Conservation (phyloP, 2,888 invertebrate species). For the Hololepta plana region DNA sequence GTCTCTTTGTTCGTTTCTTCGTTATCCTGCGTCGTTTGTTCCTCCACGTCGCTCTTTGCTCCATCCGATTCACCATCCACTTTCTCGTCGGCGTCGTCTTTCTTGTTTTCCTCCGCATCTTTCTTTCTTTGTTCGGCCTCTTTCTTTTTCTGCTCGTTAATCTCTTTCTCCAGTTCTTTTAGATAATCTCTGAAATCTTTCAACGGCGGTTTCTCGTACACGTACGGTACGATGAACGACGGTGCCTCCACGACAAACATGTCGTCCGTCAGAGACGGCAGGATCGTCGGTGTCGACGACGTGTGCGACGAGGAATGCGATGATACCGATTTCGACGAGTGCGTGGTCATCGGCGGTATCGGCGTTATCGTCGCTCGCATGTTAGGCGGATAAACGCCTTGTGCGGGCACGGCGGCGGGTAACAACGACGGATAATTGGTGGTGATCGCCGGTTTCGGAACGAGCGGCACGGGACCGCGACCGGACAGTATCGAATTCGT, state of each 20-base stretch:
- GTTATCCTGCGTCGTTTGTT: slow-evolving; percentile 39
- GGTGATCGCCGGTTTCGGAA: slow-evolving; percentile 16
- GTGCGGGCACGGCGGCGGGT: slow-evolving; percentile 35
- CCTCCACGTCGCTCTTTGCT: slow-evolving; percentile 33
- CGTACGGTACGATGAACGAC: slow-evolving; percentile 84
- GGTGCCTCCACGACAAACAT: slow-evolving; percentile 88
- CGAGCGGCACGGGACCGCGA: slow-evolving; percentile 36
- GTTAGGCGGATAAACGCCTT: slow-evolving; percentile 44
- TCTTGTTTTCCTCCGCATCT: slow-evolving; percentile 14
- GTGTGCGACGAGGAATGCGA: slow-evolving; percentile 10
- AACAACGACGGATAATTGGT: slow-evolving; percentile 30
- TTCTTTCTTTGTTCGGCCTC: slow-evolving; percentile 23
- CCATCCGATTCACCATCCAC: slow-evolving; percentile 17
- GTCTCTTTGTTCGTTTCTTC: slow-evolving; percentile 22
- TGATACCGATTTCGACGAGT: slow-evolving; percentile 11
- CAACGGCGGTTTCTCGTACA: slow-evolving; percentile 76
- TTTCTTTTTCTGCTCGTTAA: slow-evolving; percentile 23
- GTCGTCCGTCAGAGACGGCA: slow-evolving; percentile 75
- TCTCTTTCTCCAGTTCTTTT: slow-evolving; percentile 18
- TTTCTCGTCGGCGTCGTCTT: slow-evolving; percentile 11
- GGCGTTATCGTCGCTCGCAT: slow-evolving; percentile 39
- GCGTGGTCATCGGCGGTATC: slow-evolving; percentile 24
- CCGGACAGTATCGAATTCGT: slow-evolving; percentile 52
- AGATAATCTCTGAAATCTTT: slow-evolving; percentile 61
- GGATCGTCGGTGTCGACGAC: slow-evolving; percentile 31